Evolutionary conservation across 1,140 invertebrate species (phyloP), one percentile per base, ranked within the genome.

Genomic region (Atta texana): DNA sequence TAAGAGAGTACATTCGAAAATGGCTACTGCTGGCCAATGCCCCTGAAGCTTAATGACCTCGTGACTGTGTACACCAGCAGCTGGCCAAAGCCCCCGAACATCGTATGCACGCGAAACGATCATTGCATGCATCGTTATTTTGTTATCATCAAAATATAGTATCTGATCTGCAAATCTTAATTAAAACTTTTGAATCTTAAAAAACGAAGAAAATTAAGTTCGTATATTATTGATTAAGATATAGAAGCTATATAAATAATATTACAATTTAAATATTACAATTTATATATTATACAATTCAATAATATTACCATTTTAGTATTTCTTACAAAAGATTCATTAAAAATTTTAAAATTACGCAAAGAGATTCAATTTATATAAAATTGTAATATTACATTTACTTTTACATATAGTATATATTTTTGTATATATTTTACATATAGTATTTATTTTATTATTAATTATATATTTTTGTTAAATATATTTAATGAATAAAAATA

Each of bases 11-110:
- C 85, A 88, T 76, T 84, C 80, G 87, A 87, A 69, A 88, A 87
- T 81, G 68, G 80, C 53, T 90, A 80, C 84, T 57, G 61, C 64
- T 76, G 90, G 85, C 61, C 90, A 88, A 86, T 90, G 86, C 90
- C 88, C 90, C 76, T 86, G 91, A 88, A 87, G 88, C 91, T 93
- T 93, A 92, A 94, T 93, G 93, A 93, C 91, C 93, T 86, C 91
- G 91, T 93, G 91, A 94, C 92, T 93, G 89, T 82, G 75, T 75
- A 34, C 76, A 80, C 51, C 64, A 64, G 84, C 84, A 85, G 74
- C 78, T 87, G 89, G 78, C 87, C 82, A 80, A 88, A 92, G 80
- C 88, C 68, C 90, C 51, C 86, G 86, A 87, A 64, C 86, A 88
- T 93, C 85, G 92, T 89, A 89, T 92, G 89, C 90, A 81, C 77